Base-by-base conservation (phyloP, 2,113 vertebrate genomes). In the Ictalurus furcatus region DNA sequence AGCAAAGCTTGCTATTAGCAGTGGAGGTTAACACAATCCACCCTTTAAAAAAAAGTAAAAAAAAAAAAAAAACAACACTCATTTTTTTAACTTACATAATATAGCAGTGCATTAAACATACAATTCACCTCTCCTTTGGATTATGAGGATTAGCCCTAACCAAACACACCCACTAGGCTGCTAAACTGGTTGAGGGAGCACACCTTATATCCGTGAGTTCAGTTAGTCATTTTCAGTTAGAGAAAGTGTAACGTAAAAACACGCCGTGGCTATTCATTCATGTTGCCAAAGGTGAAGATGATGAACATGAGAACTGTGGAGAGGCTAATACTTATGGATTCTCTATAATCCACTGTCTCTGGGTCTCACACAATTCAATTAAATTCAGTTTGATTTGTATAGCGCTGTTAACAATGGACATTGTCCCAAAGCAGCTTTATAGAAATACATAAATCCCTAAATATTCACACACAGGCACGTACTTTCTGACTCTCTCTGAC, bases 121-220 rank as follows among this genome's bases (percentile, higher is more conserved):
- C 86, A 90, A 63, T 63, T 59, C 80, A 82, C 84, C 73, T 88
- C 86, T 80, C 80, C 76, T 81, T 5, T 21, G n/a, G 76, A 84
- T 84, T 83, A 87, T 54, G 88, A 23, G 67, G 80, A 87, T 89
- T 89, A 88, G 14, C 13, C 25, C 52, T 34, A 81, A 37, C 12
- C 28, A 83, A 82, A 88, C 73, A 88, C 44, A 78, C 82, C 65
- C 73, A 90, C 30, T 25, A 85, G 81, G 88, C 84, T 83, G 84
- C 85, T 25, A 9, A 63, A 88, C 88, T 89, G 85, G 88, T 90
- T 88, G 56, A 88, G 83, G 65, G 34, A 88, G 90, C 65, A 63
- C 69, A 40, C 69, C 28, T 25, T 23, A 87, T 54, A 84, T 40
- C 56, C 34, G 17, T 30, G 17, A 69, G 52, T 84, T 52, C 52